These are phyloP conservation scores for Cricetomys ansorgei DNA, from an alignment of 2,113 vertebrate genomes.

Conservation along the genomic window DNA sequence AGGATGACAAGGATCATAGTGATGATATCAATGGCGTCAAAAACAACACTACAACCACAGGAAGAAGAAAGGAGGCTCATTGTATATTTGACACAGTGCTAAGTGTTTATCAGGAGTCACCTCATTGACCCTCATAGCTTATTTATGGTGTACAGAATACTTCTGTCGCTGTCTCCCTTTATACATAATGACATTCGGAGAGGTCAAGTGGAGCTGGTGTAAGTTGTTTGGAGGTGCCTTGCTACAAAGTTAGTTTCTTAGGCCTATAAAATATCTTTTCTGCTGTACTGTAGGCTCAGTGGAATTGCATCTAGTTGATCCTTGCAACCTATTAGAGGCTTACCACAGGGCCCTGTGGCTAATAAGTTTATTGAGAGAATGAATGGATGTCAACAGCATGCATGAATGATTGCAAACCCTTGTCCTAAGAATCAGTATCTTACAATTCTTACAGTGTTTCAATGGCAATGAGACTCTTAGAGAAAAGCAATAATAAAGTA, in stretches of 20 bases:
- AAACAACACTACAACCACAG: background rate
- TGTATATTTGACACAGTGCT: background rate
- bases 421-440: slow-evolving; percentile 25
- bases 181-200: background rate
- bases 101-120: background rate
- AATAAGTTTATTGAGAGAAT: background rate
- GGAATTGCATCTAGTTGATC: background rate
- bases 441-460: slow-evolving; percentile 56
- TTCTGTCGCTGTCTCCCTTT: background rate
- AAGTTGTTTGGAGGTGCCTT: background rate
- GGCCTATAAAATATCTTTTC: background rate
- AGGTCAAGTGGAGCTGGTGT: background rate
- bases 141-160: background rate
- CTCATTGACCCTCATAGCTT: background rate
- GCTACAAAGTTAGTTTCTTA: background rate
- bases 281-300: background rate
- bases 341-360: background rate
- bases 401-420: slow-evolving; percentile 20
- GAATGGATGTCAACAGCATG: slow-evolving; percentile 23
- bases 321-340: background rate
- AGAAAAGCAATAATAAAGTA: slow-evolving; percentile 63
- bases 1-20: background rate
- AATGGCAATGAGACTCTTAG: slow-evolving; percentile 49
- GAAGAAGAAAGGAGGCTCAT: slow-evolving; percentile 1
- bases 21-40: background rate